phyloP scores from a whole-genome alignment of 2,113 vertebrate species.

The Hypocryptadius cinnamomeus region DNA sequence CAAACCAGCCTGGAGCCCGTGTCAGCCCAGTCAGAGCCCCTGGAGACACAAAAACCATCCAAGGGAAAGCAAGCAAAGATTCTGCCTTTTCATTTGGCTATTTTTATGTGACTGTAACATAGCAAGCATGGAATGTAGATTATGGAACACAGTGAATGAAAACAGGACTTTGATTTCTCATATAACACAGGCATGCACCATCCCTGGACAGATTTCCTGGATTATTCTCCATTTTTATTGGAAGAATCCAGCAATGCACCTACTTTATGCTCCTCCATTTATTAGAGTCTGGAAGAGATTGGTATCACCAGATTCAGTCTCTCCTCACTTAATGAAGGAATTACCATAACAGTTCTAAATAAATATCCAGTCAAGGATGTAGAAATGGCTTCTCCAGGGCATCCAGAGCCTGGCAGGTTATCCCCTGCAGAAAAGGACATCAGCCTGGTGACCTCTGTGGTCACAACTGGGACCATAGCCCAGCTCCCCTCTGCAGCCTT shows the following conservation, averaged over 20 bases:
- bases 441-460: not conserved
- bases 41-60: not conserved
- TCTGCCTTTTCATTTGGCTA: not conserved
- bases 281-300: not conserved
- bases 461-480: not conserved
- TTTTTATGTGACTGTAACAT: not conserved
- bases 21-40: not conserved
- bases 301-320: not conserved
- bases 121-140: not conserved
- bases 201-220: not conserved
- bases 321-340: not conserved
- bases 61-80: not conserved
- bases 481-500: not conserved
- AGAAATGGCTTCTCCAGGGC: not conserved
- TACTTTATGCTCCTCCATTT: not conserved
- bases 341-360: not conserved
- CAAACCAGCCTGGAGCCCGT: not conserved
- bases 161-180: not conserved
- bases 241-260: not conserved
- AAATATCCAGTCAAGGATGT: not conserved
- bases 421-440: not conserved
- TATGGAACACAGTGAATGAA: constrained; percentile 2
- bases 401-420: not conserved
- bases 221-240: not conserved
- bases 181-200: not conserved